Conservation (phyloP, 2,113 vertebrate species). For the Eubucco bourcierii region DNA sequence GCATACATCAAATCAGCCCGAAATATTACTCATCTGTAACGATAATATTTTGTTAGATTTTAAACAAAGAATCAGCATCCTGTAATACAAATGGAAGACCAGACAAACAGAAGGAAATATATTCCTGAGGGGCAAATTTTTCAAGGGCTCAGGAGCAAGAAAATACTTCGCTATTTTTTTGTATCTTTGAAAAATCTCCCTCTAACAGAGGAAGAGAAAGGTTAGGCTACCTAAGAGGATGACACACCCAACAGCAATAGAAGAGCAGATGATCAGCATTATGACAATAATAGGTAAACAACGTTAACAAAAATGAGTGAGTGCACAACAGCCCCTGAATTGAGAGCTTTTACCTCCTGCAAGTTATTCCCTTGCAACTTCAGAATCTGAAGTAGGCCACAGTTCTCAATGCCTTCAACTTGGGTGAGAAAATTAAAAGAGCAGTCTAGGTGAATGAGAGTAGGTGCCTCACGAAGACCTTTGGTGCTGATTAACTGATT, state of each 20-base stretch:
- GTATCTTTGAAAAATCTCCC: background rate
- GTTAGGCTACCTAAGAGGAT: background rate
- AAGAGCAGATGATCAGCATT: background rate
- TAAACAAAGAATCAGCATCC: background rate
- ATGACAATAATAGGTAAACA: background rate
- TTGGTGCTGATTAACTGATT: slow-evolving; percentile 90
- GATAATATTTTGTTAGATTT: background rate
- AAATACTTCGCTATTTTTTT: background rate
- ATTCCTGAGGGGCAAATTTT: background rate
- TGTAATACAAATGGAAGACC: background rate
- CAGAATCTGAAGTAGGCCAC: slow-evolving; percentile 86
- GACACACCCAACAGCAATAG: background rate
- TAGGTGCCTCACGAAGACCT: slow-evolving; percentile 81
- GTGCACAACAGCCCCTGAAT: background rate
- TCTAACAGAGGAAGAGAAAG: background rate
- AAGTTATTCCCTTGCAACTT: slow-evolving; percentile 90
- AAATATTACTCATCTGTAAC: background rate
- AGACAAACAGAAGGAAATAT: background rate
- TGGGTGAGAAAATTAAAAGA: slow-evolving; percentile 88
- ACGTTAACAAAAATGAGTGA: background rate
- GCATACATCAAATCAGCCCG: background rate
- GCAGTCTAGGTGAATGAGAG: slow-evolving; percentile 86
- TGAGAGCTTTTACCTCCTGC: slow-evolving; percentile 80
- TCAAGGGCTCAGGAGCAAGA: background rate
- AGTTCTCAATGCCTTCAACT: slow-evolving; percentile 86